A percentile compares a stretch with the other conserved stretches of the same genome.
phyloP scores from a whole-genome alignment of 2,797 vertebrate species.

The Ispidina lecontei region DNA sequence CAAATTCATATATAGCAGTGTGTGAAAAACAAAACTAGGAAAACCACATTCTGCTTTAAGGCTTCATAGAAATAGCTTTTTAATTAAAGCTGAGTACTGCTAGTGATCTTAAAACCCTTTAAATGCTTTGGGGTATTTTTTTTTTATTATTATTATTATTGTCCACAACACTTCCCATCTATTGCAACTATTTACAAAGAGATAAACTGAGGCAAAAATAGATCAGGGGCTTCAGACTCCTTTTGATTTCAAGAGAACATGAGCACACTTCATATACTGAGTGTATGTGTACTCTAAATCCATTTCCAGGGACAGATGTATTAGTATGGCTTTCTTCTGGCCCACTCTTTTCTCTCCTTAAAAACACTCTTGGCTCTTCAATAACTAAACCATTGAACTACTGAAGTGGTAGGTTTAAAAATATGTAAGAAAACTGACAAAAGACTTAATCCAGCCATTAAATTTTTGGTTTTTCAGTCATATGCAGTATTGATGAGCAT shows the following conservation, averaged over 20 bases:
- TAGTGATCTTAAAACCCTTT: not conserved
- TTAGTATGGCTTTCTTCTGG: not conserved
- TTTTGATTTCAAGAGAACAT: not conserved
- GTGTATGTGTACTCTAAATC: too few relatives aligned
- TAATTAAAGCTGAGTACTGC: not conserved
- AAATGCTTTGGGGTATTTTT: not conserved
- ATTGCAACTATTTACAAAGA: not conserved
- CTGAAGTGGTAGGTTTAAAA: not conserved
- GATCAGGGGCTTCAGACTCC: not conserved
- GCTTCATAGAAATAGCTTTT: not conserved
- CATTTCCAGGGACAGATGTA: not conserved
- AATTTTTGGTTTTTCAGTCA: not conserved
- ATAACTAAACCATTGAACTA: not conserved
- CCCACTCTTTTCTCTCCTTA: not conserved
- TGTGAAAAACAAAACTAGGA: not conserved
- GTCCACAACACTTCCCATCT: not conserved
- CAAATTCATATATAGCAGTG: slow-evolving; percentile 6
- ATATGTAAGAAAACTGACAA: not conserved
- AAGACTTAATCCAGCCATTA: not conserved
- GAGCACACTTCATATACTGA: not conserved
- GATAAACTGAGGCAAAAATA: not conserved
- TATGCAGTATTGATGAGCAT: not conserved
- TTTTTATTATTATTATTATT: not conserved
- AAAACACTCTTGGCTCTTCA: not conserved
- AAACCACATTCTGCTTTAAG: not conserved